Percentiles rank a stretch among this genome's conserved stretches.
Evolutionary conservation across 2,888 invertebrate genomes (phyloP).

Genomic region (Xiphydria camelus): DNA sequence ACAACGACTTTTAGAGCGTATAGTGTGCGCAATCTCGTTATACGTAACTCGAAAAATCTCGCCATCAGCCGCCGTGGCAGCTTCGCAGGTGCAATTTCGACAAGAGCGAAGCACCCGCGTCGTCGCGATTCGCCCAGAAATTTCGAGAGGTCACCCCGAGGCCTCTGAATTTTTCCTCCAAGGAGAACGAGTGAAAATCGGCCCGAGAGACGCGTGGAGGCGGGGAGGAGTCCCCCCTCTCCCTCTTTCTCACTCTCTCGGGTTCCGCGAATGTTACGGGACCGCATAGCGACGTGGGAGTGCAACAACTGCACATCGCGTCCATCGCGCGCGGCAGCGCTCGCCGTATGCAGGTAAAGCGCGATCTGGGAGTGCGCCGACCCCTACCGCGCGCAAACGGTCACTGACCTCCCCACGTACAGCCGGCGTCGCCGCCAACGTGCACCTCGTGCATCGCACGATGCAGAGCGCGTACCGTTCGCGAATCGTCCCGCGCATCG

Average conservation of each 20-base stretch:
- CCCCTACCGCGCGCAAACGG: conserved; percentile 52
- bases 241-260: too few species aligned
- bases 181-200: not conserved
- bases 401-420: conserved; percentile 46
- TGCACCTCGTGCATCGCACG: conserved; percentile 1
- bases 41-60: too few species aligned
- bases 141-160: too few species aligned
- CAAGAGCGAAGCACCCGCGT: too few species aligned
- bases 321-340: conserved; percentile 27
- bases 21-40: too few species aligned
- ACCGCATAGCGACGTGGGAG: conserved; percentile 57
- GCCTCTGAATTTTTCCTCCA: too few species aligned
- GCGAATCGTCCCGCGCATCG: conserved; percentile 4
- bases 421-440: conserved; percentile 15
- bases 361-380: conserved; percentile 47
- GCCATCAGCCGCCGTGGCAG: too few species aligned
- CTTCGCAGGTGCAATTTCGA: too few species aligned
- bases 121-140: too few species aligned
- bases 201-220: conserved; percentile 14
- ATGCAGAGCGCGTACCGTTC: conserved; percentile 17
- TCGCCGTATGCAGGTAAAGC: conserved; percentile 24
- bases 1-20: too few species aligned
- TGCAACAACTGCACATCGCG: conserved; percentile 45
- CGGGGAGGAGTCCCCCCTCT: too few species aligned
- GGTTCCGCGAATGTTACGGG: conserved; percentile 57